These are phyloP conservation scores for Podabrus alpinus DNA, from an alignment of 2,888 invertebrate species.

Conservation along the genomic window DNA sequence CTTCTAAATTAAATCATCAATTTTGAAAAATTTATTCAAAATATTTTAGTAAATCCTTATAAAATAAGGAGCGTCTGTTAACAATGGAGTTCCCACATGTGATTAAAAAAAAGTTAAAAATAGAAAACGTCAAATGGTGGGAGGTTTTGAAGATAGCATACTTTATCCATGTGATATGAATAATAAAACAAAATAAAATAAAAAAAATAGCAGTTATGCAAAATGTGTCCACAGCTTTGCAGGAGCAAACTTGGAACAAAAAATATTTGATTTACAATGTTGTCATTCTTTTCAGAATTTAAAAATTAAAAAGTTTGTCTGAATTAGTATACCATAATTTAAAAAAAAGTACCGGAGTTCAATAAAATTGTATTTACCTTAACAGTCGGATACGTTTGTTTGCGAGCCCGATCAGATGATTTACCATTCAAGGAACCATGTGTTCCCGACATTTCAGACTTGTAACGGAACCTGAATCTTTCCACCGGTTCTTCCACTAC, in stretches of 20 bases:
- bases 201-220: not conserved
- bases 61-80: not conserved
- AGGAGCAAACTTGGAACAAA: not conserved
- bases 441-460: constrained; percentile 86
- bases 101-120: not conserved
- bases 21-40: not conserved
- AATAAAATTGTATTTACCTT: constrained; percentile 57
- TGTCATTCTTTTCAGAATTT: too few species aligned
- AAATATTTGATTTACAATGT: too few species aligned
- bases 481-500: constrained; percentile 77
- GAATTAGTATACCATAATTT: too few species aligned
- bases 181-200: not conserved
- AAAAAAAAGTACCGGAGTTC: not conserved
- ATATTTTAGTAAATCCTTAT: not conserved
- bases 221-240: not conserved
- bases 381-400: constrained; percentile 76
- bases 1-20: too few species aligned
- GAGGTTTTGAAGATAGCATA: not conserved
- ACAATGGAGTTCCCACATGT: not conserved
- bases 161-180: not conserved
- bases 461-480: constrained; percentile 82
- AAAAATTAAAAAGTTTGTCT: too few species aligned
- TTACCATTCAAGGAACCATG: constrained; percentile 78
- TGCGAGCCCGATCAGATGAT: constrained; percentile 61
- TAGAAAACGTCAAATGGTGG: not conserved